Base-by-base conservation (phyloP, 2,888 invertebrate genomes). In the Petrolisthes manimaculis region DNA sequence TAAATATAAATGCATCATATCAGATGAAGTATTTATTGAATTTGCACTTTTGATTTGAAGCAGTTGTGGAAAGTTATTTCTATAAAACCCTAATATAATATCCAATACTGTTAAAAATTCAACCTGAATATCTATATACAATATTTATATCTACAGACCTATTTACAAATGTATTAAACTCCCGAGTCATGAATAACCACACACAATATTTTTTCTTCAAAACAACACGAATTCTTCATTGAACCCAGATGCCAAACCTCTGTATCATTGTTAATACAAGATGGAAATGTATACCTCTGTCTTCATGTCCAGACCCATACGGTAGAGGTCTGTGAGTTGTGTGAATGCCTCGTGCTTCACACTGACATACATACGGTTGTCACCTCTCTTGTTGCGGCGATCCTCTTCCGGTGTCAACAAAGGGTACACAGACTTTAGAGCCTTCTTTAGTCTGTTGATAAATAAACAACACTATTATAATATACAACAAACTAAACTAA, bases 301-400 rank as follows among this genome's bases (percentile, higher is more conserved):
- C 77, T 94, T 93, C n/a, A 75, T 37, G 93, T 97, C 97, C 51
- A 98, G 93, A 4, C 95, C 95, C 89, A 94, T 94, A 75, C 89
- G 86, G 93, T 97, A 97, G 51, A 98, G 93, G 5, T 95, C 95
- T 86, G 94, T 94, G 75, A 98, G 93, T 92, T 95, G 95, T 84
- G 94, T 94, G 93, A 95, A 97, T 71, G 96, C 95, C 4, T 94
- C 93, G 93, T 97, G 97, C 24, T 94, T 94, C 0, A 95, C 94
- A 0, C 95, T 95, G 53, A 99, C 95, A 94, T 99, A 99, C 61
- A 99, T 94, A n/a, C 96, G 94, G 93, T 98, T 98, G 92, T 96
- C 95, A 1, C 99, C 99, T 90, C 96, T 95, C 86, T 96, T 94
- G 94, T 99, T 99, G 85, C 99, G 95, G 91, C 94, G 95, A 84